A percentile compares a stretch with the other conserved stretches of the same genome.
Evolutionary conservation across 2,888 invertebrate genomes (phyloP).

Genomic region (Diaprepes abbreviatus): DNA sequence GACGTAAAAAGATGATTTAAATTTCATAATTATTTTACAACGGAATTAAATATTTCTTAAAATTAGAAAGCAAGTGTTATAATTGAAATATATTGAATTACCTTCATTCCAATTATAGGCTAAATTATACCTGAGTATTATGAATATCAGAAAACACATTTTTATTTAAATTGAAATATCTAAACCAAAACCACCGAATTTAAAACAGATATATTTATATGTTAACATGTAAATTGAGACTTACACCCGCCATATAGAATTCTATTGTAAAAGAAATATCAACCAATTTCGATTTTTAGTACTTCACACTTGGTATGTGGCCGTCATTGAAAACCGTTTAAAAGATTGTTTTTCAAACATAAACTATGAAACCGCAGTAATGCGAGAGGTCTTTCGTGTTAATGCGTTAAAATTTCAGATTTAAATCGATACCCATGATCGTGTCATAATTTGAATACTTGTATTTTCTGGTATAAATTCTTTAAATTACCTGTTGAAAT

Average conservation of each 20-base stretch:
- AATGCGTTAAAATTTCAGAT: slow-evolving; percentile 31
- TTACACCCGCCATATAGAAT: not conserved
- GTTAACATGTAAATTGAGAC: not conserved
- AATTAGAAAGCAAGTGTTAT: no score
- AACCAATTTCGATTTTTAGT: slow-evolving; percentile 5
- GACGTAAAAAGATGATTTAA: no score
- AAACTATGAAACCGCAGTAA: slow-evolving; percentile 13
- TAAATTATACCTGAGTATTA: no score
- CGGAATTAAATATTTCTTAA: no score
- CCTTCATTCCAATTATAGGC: no score
- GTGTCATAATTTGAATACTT: slow-evolving; percentile 8
- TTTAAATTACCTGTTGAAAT: slow-evolving; percentile 21
- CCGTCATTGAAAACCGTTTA: slow-evolving; percentile 23
- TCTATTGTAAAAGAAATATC: not conserved
- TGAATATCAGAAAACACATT: not conserved
- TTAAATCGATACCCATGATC: slow-evolving; percentile 21
- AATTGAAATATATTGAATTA: no score
- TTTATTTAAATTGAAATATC: not conserved
- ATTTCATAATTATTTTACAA: no score
- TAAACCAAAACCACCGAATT: not conserved
- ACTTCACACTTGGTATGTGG: slow-evolving; percentile 20
- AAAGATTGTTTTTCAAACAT: slow-evolving; percentile 25
- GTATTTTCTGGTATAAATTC: slow-evolving; percentile 7
- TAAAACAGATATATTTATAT: not conserved
- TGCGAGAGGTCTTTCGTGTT: slow-evolving; percentile 25